Conservation (phyloP, 2,797 vertebrate species). For the Bryconaethiops microstoma region DNA sequence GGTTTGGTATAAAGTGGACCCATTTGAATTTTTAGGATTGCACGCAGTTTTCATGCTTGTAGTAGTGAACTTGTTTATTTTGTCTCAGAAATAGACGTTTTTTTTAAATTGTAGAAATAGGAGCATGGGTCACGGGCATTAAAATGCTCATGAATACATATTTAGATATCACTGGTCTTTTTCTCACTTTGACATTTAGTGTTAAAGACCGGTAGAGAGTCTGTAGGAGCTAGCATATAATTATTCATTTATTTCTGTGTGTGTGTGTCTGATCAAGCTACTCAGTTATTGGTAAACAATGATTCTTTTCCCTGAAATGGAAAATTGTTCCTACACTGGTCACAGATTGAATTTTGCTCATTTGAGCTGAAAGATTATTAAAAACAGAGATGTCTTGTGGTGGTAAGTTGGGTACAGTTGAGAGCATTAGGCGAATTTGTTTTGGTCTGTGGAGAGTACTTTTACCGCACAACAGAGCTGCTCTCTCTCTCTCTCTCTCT, state of each 20-base stretch:
- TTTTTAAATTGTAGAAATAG: too few species aligned
- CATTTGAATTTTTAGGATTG: background rate
- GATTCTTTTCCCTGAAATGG: background rate
- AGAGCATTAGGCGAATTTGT: background rate
- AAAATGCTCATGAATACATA: too few species aligned
- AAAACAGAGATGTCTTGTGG: slow-evolving; percentile 10
- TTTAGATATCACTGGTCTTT: too few species aligned
- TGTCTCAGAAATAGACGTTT: too few species aligned
- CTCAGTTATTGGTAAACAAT: background rate
- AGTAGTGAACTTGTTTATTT: too few species aligned
- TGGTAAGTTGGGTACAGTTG: background rate
- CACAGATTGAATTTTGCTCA: background rate
- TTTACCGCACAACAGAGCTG: background rate
- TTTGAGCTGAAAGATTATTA: slow-evolving; percentile 18
- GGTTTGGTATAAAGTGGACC: background rate
- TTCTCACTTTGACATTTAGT: too few species aligned
- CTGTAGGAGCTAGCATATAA: background rate
- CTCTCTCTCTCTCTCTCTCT: background rate
- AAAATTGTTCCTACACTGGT: slow-evolving; percentile 1
- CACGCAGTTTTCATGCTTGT: too few species aligned
- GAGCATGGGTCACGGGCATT: too few species aligned
- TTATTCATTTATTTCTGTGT: background rate
- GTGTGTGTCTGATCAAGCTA: too few species aligned
- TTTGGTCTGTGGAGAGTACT: slow-evolving; percentile 8
- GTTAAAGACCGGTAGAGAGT: background rate